Conservation (phyloP, 1,140 invertebrate genomes). For the Bombyx mori region DNA sequence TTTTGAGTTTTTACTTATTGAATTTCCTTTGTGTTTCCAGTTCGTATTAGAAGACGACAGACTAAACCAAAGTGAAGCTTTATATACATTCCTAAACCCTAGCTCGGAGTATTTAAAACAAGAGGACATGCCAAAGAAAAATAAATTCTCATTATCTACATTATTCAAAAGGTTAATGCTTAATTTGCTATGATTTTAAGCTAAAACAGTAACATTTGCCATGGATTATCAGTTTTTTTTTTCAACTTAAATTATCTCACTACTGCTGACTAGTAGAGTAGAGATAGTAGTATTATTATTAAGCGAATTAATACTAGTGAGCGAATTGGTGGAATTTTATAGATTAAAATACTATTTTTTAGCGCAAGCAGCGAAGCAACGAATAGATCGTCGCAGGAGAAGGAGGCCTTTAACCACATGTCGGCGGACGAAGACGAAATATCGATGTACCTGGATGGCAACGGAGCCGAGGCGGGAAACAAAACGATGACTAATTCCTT, state of each 20-base stretch:
- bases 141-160: conserved; percentile 85
- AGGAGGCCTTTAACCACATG: conserved; percentile 48
- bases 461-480: conserved; percentile 57
- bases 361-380: conserved; percentile 59
- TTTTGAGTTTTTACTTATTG: background rate
- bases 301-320: too few species aligned
- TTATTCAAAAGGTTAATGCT: conserved; percentile 81
- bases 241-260: too few species aligned
- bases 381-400: conserved; percentile 49
- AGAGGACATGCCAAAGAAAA: conserved; percentile 83
- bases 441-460: conserved; percentile 78
- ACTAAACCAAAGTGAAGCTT: conserved; percentile 88
- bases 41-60: conserved; percentile 88
- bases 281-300: too few species aligned
- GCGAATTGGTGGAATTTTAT: too few species aligned
- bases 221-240: too few species aligned
- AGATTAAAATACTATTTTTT: conserved; percentile 1
- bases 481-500: conserved; percentile 52
- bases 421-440: conserved; percentile 81
- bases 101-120: conserved; percentile 90
- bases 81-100: conserved; percentile 91
- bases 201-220: too few species aligned
- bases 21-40: conserved; percentile 63
- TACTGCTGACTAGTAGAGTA: too few species aligned
- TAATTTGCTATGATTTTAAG: too few species aligned